Percentiles rank a stretch among this genome's conserved stretches.
Evolutionary conservation across 2,888 invertebrate species (phyloP).

Genomic region (Troides helena): DNA sequence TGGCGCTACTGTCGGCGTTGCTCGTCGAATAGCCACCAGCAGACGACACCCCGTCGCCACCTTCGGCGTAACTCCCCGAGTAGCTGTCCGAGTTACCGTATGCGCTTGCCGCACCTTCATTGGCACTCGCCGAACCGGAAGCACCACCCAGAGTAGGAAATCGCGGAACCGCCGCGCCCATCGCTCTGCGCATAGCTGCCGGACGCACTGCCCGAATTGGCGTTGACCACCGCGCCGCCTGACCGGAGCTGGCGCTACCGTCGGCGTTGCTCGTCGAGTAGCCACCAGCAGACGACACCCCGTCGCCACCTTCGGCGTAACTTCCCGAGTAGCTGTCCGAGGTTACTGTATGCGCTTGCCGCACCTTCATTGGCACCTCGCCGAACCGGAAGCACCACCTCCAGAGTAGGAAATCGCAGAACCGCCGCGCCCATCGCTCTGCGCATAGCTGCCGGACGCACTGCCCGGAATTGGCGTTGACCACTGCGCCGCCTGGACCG

Average conservation of each 20-base stretch:
- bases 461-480: not conserved
- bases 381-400: not conserved
- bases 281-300: not conserved
- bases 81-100: too few species aligned
- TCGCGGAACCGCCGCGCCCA: not conserved
- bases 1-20: too few species aligned
- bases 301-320: not conserved
- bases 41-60: too few species aligned
- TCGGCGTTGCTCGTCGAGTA: not conserved
- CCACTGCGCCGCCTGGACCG: not conserved
- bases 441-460: not conserved
- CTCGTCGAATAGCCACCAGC: too few species aligned
- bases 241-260: not conserved
- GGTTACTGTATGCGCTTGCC: not conserved
- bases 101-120: not conserved
- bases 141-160: not conserved
- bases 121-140: not conserved
- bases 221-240: not conserved
- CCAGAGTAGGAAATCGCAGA: not conserved
- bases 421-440: not conserved
- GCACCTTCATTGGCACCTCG: too few species aligned
- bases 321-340: not conserved
- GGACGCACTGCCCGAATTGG: not conserved
- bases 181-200: not conserved
- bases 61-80: too few species aligned